Conservation (phyloP, 1,140 invertebrate genomes). For the Cyrtorhinus lividipennis region DNA sequence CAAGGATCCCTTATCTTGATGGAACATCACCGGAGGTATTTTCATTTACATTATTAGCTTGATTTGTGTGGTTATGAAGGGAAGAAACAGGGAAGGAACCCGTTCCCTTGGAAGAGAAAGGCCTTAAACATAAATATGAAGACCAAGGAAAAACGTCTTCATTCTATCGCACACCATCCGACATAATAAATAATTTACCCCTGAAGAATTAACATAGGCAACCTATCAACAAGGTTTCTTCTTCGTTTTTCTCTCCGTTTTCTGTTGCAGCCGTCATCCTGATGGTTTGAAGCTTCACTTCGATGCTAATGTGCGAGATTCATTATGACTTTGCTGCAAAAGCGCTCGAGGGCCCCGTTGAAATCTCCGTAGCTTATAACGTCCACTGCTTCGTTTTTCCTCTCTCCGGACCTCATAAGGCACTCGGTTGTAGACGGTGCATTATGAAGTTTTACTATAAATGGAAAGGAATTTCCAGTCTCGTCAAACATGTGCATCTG, state of each 20-base stretch:
- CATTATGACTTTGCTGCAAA: not conserved
- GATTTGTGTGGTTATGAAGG: not conserved
- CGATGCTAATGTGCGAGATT: not conserved
- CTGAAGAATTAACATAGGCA: not conserved
- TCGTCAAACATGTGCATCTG: too few relatives aligned
- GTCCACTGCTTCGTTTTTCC: too few relatives aligned
- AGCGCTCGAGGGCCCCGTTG: too few relatives aligned
- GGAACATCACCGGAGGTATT: not conserved
- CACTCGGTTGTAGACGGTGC: too few relatives aligned
- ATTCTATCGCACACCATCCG: not conserved
- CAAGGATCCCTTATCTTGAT: not conserved
- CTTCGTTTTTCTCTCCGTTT: too few relatives aligned
- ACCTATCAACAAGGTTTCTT: not conserved
- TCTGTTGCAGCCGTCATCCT: not conserved
- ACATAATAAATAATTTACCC: not conserved
- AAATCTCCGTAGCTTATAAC: too few relatives aligned
- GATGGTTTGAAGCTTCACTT: not conserved
- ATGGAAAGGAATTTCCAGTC: too few relatives aligned
- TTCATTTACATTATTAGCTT: not conserved
- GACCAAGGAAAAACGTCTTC: not conserved
- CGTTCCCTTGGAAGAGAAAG: too few relatives aligned
- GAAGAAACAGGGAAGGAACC: too few relatives aligned
- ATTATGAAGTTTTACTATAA: too few relatives aligned
- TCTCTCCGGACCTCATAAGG: too few relatives aligned
- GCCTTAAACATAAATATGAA: too few relatives aligned